These are phyloP conservation scores for Rhynchophorus ferrugineus DNA, from an alignment of 1,140 invertebrate genomes.

Conservation along the genomic window DNA sequence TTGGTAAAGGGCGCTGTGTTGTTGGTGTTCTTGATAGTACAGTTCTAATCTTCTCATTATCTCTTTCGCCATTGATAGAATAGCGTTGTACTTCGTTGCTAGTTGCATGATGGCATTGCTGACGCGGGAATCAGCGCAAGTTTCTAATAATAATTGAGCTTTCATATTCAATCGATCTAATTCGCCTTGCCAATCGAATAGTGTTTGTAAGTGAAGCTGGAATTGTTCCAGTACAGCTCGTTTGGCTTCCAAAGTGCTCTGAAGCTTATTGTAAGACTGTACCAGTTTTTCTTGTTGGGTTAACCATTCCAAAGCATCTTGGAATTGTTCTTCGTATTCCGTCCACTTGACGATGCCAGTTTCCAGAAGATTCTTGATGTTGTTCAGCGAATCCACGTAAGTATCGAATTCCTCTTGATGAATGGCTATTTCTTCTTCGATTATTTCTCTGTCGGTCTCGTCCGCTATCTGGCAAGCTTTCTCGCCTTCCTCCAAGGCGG, in stretches of 20 bases:
- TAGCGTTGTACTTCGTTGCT: conserved; percentile 87
- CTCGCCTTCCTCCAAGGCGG: conserved; percentile 72
- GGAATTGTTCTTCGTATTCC: conserved; percentile 90
- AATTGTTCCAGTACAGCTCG: conserved; percentile 83
- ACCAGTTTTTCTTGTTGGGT: conserved; percentile 78
- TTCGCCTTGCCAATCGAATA: conserved; percentile 91
- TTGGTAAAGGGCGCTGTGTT: conserved; percentile 79
- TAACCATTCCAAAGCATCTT: conserved; percentile 81
- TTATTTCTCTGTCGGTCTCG: conserved; percentile 80
- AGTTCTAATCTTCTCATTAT: conserved; percentile 83
- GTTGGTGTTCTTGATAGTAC: conserved; percentile 87
- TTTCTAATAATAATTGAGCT: conserved; percentile 82
- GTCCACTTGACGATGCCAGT: conserved; percentile 89
- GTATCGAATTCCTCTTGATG: conserved; percentile 83
- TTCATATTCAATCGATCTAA: conserved; percentile 86
- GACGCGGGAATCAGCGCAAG: conserved; percentile 85
- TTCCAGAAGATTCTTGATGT: conserved; percentile 77
- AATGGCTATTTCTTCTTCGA: conserved; percentile 83
- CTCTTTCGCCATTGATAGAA: conserved; percentile 87
- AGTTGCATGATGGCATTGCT: conserved; percentile 91
- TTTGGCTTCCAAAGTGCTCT: conserved; percentile 83
- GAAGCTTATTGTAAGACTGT: conserved; percentile 83
- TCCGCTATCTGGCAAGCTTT: conserved; percentile 74
- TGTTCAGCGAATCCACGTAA: conserved; percentile 68
- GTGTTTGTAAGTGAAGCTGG: conserved; percentile 79